phyloP scores from a whole-genome alignment of 2,888 invertebrate genomes.

The Nomada ferruginata region DNA sequence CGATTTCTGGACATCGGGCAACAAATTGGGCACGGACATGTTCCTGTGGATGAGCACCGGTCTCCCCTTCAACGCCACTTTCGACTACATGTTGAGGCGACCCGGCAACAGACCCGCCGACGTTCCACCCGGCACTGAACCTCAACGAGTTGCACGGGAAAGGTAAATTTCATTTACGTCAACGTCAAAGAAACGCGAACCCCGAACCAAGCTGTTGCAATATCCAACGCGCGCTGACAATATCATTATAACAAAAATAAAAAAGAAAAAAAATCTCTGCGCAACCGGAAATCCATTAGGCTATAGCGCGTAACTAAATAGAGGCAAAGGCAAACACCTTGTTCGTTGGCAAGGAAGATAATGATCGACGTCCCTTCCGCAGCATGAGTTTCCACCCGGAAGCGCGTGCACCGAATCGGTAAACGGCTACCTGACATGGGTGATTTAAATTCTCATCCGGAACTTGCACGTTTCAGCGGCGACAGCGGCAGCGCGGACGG shows the following conservation, averaged over 20 bases:
- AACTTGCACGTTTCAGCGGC: constrained; percentile 81
- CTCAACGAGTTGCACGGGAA: constrained; percentile 91
- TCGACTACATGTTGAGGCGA: constrained; percentile 90
- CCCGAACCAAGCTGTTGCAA: no score
- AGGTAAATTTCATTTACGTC: constrained; percentile 84
- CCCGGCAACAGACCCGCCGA: constrained; percentile 86
- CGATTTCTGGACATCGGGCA: constrained; percentile 96
- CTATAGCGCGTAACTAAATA: constrained; percentile 1
- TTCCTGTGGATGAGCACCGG: constrained; percentile 96
- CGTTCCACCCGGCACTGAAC: constrained; percentile 90
- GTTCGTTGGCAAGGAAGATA: background rate
- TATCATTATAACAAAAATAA: no score
- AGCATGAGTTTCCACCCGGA: constrained; percentile 44
- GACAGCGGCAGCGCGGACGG: constrained; percentile 88
- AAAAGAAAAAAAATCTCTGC: background rate
- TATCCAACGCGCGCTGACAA: no score
- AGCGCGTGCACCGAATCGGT: constrained; percentile 57
- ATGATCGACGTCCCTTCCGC: constrained; percentile 33
- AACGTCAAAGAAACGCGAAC: background rate
- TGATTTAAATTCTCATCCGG: constrained; percentile 60
- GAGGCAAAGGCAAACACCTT: background rate
- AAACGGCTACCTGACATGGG: constrained; percentile 23
- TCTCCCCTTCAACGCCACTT: constrained; percentile 94
- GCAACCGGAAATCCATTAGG: constrained; percentile 14
- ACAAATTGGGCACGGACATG: constrained; percentile 94